Evolutionary conservation across 2,888 invertebrate species (phyloP).

Genomic region (Drosophila putrida): DNA sequence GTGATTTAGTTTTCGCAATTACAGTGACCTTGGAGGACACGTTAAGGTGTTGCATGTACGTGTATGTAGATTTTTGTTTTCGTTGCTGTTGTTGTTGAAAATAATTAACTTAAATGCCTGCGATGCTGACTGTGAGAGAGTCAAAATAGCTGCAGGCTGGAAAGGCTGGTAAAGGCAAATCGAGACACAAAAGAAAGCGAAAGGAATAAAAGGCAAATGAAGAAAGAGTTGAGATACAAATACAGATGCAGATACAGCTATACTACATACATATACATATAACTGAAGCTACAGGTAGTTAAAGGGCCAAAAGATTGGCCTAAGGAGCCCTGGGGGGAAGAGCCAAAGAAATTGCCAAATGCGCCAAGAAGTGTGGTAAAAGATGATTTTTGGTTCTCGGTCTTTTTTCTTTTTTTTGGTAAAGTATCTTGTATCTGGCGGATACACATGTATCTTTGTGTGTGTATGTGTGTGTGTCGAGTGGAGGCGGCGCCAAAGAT

Average conservation of each 20-base stretch:
- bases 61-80: slow-evolving; percentile 1
- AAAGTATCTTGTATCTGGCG: slow-evolving; percentile 18
- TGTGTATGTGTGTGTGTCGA: slow-evolving; percentile 10
- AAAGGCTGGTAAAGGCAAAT: not conserved
- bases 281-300: slow-evolving; percentile 25
- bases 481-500: slow-evolving; percentile 54
- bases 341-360: slow-evolving; percentile 17
- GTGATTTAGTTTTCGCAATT: not conserved
- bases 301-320: slow-evolving; percentile 18
- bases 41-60: slow-evolving; percentile 14
- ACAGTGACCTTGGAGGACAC: slow-evolving; percentile 9
- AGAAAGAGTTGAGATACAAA: slow-evolving; percentile 15
- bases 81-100: not conserved
- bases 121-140: slow-evolving; percentile 21
- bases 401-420: not conserved
- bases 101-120: slow-evolving; percentile 24
- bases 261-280: too few relatives aligned
- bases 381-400: slow-evolving; percentile 4
- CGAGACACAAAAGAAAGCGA: slow-evolving; percentile 16
- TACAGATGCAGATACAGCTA: slow-evolving; percentile 9
- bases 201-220: slow-evolving; percentile 27
- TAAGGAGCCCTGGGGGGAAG: slow-evolving; percentile 2
- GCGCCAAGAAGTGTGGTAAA: slow-evolving; percentile 23
- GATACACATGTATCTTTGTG: slow-evolving; percentile 8
- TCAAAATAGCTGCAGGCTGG: slow-evolving; percentile 13